Evolutionary conservation across 2,888 invertebrate genomes (phyloP), one percentile per base, ranked within the genome.

Genomic region (Adineta ricciae): DNA sequence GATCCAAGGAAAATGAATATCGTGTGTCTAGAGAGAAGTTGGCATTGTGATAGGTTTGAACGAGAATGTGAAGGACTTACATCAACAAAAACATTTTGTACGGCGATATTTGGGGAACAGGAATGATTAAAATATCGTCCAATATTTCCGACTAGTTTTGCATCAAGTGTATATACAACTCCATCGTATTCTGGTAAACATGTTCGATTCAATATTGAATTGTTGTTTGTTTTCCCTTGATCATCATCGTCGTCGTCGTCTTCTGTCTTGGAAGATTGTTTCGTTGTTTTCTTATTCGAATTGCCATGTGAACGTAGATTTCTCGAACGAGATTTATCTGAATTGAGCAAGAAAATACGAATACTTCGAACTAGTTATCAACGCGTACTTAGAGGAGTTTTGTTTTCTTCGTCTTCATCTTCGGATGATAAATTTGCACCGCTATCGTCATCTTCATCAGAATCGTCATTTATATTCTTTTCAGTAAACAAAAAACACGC

Each of bases 21-120:
- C 98, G 91, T 99, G 98, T 0, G 97, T 97, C 64, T 64, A 64
- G 7, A 64, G 32, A 64, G 27, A 64, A 14, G 7, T 8, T 27
- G 1, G 21, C 7, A 4, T 52, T 21, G 19, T 52, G 2, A 32
- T 14, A 27, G 4, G 3, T 32, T 4, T 19, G 19, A 19, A 64
- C 4, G 19, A 2, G 5, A 32, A 32, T 21, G 2, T 27, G 3
- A 32, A 32, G 4, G 19, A 16, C 32, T 64, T 64, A 64, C 64
- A 91, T 98, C 98, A 50, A 97, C 96, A 90, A 99, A 97, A 7
- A 99, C 97, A 91, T 97, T 98, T 91, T 99, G 97, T 0, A 97
- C 97, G 91, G 96, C 96, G 83, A 97, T 94, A 91, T 99, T 99
- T 0, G 99, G 98, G 41, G 93, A 93, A 90, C 98, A 99, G 52